A percentile compares a stretch with the other conserved stretches of the same genome.
phyloP scores from a whole-genome alignment of 2,797 vertebrate species.

The Gallinago stenura region DNA sequence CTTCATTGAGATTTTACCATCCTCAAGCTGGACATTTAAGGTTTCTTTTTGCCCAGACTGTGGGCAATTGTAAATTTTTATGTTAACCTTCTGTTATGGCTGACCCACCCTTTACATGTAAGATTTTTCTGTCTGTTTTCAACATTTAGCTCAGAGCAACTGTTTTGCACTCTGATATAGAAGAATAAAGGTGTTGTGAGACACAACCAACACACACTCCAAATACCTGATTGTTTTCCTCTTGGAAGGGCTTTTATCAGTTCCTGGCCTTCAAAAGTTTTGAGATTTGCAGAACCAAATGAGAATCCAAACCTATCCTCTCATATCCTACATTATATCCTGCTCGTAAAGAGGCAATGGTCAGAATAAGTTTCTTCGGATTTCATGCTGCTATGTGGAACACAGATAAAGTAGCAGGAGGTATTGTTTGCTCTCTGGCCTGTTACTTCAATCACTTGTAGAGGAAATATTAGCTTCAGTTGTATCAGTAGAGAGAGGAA shows the following conservation, averaged over 20 bases:
- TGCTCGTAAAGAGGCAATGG: neutral
- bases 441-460: neutral
- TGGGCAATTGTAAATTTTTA: neutral
- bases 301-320: neutral
- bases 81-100: neutral
- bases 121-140: neutral
- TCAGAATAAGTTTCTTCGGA: neutral
- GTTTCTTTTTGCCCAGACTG: neutral
- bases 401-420: neutral
- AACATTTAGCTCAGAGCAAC: neutral
- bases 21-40: neutral
- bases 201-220: neutral
- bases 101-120: neutral
- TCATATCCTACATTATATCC: neutral
- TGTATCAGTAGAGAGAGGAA: neutral
- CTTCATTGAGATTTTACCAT: neutral
- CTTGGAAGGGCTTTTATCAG: neutral
- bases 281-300: neutral
- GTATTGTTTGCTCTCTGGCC: neutral
- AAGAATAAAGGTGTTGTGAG: neutral
- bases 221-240: neutral
- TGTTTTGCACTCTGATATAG: neutral
- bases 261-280: neutral
- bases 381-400: neutral
- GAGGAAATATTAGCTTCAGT: neutral